phyloP scores from a whole-genome alignment of 2,797 vertebrate species.

The Amblyopsis hoosieri region DNA sequence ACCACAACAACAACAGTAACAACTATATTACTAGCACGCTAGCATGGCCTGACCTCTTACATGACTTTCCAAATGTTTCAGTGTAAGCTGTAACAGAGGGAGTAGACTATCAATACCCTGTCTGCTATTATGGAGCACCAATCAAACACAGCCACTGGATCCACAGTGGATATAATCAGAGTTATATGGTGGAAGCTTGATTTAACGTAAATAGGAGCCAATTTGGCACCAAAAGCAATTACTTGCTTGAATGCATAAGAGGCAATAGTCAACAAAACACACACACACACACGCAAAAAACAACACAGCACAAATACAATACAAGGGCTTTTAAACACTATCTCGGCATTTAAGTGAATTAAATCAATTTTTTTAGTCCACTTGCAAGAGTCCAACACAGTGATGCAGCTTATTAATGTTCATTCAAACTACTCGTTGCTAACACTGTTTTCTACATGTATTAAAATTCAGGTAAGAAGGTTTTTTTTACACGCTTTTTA shows the following conservation, averaged over 20 bases:
- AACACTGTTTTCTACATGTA: too few relatives aligned
- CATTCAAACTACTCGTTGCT: too few relatives aligned
- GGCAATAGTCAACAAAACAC: not conserved
- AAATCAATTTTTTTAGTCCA: constrained; percentile 23
- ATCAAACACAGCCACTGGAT: constrained; percentile 1
- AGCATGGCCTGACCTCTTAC: constrained; percentile 12
- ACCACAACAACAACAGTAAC: too few relatives aligned
- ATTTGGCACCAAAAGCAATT: constrained; percentile 17
- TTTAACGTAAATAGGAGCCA: not conserved
- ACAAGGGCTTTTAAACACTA: constrained; percentile 6
- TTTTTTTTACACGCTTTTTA: too few relatives aligned
- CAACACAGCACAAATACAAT: constrained; percentile 5
- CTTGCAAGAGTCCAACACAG: constrained; percentile 22
- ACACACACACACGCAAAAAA: not conserved
- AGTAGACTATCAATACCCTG: not conserved
- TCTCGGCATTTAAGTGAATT: constrained; percentile 20
- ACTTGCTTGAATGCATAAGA: constrained; percentile 1
- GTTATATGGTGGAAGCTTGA: not conserved
- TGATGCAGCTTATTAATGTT: constrained; percentile 10
- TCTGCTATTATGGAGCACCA: not conserved
- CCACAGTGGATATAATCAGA: constrained; percentile 6
- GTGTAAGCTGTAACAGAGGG: not conserved
- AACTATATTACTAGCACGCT: not conserved
- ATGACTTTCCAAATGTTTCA: constrained; percentile 7
- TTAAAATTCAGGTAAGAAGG: too few relatives aligned